Percentiles rank a stretch among this genome's conserved stretches.
Evolutionary conservation across 2,797 vertebrate genomes (phyloP).

Genomic region (Streptopelia turtur): DNA sequence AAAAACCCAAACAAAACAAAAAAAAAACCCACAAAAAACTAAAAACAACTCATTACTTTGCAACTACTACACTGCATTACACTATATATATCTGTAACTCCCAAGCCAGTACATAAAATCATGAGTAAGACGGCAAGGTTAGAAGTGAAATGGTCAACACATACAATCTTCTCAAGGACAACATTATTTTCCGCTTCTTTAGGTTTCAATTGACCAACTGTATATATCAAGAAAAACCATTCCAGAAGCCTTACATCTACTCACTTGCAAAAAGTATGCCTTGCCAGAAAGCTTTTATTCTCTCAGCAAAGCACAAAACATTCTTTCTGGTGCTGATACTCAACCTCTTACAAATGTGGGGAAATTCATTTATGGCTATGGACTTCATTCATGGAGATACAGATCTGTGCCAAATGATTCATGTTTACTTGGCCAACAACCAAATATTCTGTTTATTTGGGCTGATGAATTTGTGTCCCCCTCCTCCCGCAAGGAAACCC

Average conservation of each 20-base stretch:
- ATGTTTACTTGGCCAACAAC: not conserved
- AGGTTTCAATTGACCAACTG: not conserved
- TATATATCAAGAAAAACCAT: not conserved
- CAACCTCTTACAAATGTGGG: not conserved
- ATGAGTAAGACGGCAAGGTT: not conserved
- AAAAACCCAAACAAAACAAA: not conserved
- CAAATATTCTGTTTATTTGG: conserved; percentile 2
- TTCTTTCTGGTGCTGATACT: not conserved
- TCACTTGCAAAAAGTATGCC: not conserved
- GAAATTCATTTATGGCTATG: not conserved
- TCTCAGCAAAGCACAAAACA: not conserved
- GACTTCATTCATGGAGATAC: not conserved
- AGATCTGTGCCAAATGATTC: not conserved
- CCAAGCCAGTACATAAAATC: not conserved
- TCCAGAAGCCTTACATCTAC: not conserved
- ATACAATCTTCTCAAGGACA: not conserved
- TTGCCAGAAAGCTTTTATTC: not conserved
- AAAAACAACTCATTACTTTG: not conserved
- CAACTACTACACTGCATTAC: not conserved
- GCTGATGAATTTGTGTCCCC: not conserved
- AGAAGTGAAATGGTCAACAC: not conserved
- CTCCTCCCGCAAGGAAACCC: not conserved
- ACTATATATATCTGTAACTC: fast-evolving
- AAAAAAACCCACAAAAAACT: no score
- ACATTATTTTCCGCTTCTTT: not conserved